These are phyloP conservation scores for Perognathus longimembris DNA, from an alignment of 2,113 vertebrate genomes.

Conservation along the genomic window DNA sequence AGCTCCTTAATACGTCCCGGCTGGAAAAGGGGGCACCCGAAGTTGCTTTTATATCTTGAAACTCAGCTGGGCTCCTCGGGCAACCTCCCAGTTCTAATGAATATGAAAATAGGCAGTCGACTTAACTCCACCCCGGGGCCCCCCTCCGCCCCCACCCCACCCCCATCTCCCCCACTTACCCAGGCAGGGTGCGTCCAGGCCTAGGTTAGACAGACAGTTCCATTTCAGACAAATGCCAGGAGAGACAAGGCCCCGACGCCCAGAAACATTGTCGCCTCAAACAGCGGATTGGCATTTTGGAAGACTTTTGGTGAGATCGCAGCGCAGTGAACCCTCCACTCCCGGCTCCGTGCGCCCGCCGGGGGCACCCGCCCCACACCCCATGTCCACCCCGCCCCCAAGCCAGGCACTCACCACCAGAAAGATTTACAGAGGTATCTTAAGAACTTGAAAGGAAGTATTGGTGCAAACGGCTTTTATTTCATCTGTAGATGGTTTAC, in stretches of 20 bases:
- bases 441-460: conserved; percentile 76
- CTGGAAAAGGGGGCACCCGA: conserved; percentile 86
- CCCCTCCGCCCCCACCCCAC: conserved; percentile 77
- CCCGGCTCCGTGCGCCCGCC: background rate
- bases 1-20: conserved; percentile 89
- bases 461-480: conserved; percentile 75
- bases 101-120: conserved; percentile 89
- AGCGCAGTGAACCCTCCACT: conserved; percentile 48
- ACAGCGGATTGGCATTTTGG: conserved; percentile 73
- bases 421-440: conserved; percentile 68
- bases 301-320: conserved; percentile 71
- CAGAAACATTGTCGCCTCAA: conserved; percentile 68
- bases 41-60: conserved; percentile 93
- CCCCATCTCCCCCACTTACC: conserved; percentile 80
- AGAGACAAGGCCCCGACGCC: conserved; percentile 37
- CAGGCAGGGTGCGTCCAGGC: conserved; percentile 82
- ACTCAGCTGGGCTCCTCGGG: conserved; percentile 86
- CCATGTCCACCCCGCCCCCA: conserved; percentile 39
- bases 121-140: conserved; percentile 91
- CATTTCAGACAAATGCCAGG: conserved; percentile 69
- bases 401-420: conserved; percentile 39
- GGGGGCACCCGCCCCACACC: background rate
- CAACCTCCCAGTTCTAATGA: conserved; percentile 91
- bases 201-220: conserved; percentile 81
- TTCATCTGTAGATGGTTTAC: conserved; percentile 74